Evolutionary conservation across 2,888 invertebrate genomes (phyloP).

Genomic region (Eristalis arbustorum): DNA sequence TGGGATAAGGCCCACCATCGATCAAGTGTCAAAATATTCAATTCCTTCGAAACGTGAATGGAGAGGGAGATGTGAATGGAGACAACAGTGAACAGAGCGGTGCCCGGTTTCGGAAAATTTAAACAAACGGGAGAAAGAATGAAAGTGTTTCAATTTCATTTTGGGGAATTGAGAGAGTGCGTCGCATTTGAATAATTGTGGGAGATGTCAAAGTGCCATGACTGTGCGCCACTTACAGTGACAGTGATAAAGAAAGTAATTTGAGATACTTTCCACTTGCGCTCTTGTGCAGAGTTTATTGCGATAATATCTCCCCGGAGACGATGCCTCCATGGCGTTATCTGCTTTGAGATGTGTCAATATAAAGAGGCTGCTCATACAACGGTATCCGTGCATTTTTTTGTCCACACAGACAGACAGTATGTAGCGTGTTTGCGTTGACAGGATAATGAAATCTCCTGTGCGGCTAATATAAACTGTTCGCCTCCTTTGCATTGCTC

Average conservation of each 20-base stretch:
- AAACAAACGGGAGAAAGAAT: conserved; percentile 54
- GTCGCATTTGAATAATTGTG: conserved; percentile 67
- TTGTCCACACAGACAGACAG: conserved; percentile 14
- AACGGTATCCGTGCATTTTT: conserved; percentile 47
- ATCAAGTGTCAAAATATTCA: conserved; percentile 69
- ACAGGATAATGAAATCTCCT: conserved; percentile 68
- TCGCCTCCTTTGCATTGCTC: conserved; percentile 49
- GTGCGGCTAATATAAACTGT: conserved; percentile 62
- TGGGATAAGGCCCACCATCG: conserved; percentile 56
- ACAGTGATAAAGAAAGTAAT: conserved; percentile 71
- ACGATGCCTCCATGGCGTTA: conserved; percentile 38
- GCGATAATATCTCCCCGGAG: conserved; percentile 67
- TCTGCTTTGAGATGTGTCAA: conserved; percentile 60
- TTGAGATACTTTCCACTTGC: conserved; percentile 67
- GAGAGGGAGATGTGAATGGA: not conserved
- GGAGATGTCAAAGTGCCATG: conserved; percentile 49
- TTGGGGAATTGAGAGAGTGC: conserved; percentile 57
- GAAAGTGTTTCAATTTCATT: conserved; percentile 67
- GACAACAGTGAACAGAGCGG: not conserved
- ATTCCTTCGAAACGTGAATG: conserved; percentile 9
- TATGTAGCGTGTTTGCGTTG: conserved; percentile 46
- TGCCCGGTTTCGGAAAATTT: conserved; percentile 27
- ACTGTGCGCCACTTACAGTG: conserved; percentile 63
- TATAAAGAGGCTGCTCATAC: conserved; percentile 58
- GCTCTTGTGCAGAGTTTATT: conserved; percentile 63